Conservation (phyloP, 1,140 invertebrate genomes). For the Ptiloglossa arizonensis region DNA sequence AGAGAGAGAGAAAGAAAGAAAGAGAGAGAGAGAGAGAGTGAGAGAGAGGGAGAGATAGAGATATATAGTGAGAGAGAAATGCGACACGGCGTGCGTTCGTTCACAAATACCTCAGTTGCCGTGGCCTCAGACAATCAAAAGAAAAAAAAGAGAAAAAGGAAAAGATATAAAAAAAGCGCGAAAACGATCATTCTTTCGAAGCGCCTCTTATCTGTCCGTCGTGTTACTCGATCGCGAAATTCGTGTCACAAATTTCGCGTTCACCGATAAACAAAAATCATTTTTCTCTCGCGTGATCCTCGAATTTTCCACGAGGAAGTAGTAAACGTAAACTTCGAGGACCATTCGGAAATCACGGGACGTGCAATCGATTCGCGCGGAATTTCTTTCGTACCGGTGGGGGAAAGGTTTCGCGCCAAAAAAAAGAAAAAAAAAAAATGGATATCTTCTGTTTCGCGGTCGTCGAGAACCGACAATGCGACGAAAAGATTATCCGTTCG, state of each 20-base stretch:
- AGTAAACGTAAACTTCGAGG: neutral
- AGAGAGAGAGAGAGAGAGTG: neutral
- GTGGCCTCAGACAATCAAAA: constrained; percentile 70
- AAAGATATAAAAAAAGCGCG: too few relatives aligned
- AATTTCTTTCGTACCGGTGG: too few relatives aligned
- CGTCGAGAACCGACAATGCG: too few relatives aligned
- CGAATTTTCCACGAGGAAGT: neutral
- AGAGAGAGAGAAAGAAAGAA: neutral
- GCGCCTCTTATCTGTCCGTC: neutral
- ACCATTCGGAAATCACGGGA: neutral
- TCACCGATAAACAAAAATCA: neutral
- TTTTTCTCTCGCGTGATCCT: neutral
- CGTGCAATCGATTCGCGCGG: too few relatives aligned
- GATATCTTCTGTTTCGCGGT: too few relatives aligned
- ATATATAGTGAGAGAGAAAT: constrained; percentile 6
- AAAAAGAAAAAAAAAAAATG: too few relatives aligned
- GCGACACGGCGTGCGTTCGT: constrained; percentile 66
- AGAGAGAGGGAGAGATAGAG: constrained; percentile 14
- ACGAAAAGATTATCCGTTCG: too few relatives aligned
- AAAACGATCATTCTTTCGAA: neutral
- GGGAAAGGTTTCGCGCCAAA: too few relatives aligned
- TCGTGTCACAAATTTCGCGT: too few relatives aligned
- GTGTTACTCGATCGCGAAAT: neutral
- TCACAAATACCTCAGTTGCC: constrained; percentile 80
- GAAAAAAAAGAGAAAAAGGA: too few relatives aligned